Percentiles rank a stretch among this genome's conserved stretches.
Conservation (phyloP, 2,113 vertebrate genomes). For the Fulmarus glacialis region DNA sequence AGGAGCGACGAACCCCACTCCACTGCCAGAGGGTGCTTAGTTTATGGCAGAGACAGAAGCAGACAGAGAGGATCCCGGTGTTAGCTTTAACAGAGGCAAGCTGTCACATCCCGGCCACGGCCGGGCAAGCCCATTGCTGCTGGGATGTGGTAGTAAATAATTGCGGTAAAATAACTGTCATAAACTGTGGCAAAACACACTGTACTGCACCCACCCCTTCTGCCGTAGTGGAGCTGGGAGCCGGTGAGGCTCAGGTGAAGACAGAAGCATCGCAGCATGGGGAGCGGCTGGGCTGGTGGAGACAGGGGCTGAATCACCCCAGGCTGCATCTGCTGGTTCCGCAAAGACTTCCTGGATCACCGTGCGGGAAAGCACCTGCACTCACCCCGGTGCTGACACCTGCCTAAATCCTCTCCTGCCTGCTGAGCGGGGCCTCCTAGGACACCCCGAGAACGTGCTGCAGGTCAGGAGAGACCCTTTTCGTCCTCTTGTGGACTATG, state of each 20-base stretch:
- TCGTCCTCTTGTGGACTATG: background rate
- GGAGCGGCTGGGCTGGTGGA: background rate
- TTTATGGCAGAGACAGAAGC: background rate
- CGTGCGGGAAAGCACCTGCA: background rate
- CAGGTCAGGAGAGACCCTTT: background rate
- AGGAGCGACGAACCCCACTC: background rate
- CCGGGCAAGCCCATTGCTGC: fast-evolving
- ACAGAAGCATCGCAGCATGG: background rate
- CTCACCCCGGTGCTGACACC: no score
- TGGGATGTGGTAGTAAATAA: background rate
- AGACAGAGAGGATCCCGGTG: background rate
- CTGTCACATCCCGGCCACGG: background rate
- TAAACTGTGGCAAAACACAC: background rate
- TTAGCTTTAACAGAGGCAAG: background rate
- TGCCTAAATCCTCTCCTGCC: background rate
- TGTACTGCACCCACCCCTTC: background rate
- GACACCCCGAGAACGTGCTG: background rate
- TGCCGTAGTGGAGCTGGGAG: background rate
- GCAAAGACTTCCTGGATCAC: background rate
- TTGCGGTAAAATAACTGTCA: background rate
- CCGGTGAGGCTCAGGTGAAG: fast-evolving
- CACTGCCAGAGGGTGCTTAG: background rate
- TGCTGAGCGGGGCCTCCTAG: background rate
- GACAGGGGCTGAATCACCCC: background rate
- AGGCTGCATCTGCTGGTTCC: background rate